These are phyloP conservation scores for Synergus itoensis DNA, from an alignment of 2,888 invertebrate genomes.

Conservation along the genomic window DNA sequence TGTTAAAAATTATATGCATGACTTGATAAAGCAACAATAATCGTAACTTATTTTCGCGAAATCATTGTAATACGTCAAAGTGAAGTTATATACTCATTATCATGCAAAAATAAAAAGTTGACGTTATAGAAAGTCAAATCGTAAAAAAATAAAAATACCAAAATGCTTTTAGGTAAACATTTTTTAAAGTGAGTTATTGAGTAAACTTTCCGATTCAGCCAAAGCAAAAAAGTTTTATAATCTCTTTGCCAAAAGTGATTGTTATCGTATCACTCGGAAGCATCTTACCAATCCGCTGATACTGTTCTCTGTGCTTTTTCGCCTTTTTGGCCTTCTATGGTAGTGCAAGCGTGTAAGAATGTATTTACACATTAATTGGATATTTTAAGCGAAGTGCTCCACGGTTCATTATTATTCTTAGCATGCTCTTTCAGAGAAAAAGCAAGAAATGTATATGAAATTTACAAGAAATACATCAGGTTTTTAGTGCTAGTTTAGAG, in stretches of 20 bases:
- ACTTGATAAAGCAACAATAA: conserved; percentile 8
- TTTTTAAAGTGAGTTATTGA: background rate
- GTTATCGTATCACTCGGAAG: conserved; percentile 67
- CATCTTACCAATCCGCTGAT: conserved; percentile 89
- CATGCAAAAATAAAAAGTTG: conserved; percentile 5
- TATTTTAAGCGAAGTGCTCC: conserved; percentile 64
- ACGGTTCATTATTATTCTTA: conserved; percentile 48
- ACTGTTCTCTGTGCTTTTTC: conserved; percentile 86
- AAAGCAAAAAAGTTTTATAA: conserved; percentile 11
- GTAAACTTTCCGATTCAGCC: conserved; percentile 15
- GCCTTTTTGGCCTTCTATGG: conserved; percentile 82
- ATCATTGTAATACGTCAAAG: conserved; percentile 4
- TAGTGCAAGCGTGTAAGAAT: conserved; percentile 81
- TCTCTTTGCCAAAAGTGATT: conserved; percentile 44
- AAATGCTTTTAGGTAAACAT: background rate
- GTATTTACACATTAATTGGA: conserved; percentile 65
- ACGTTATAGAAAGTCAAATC: background rate
- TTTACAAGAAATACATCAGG: too few species aligned
- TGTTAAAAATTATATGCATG: conserved; percentile 16
- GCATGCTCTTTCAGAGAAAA: conserved; percentile 44
- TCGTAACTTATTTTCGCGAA: conserved; percentile 2
- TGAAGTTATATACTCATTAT: background rate
- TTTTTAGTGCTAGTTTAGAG: too few species aligned
- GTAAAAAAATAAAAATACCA: background rate
- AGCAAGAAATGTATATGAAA: background rate